Percentiles rank a stretch among this genome's conserved stretches.
These are phyloP conservation scores for Charadrius vociferus DNA, from an alignment of 2,113 vertebrate species.

Conservation along the genomic window DNA sequence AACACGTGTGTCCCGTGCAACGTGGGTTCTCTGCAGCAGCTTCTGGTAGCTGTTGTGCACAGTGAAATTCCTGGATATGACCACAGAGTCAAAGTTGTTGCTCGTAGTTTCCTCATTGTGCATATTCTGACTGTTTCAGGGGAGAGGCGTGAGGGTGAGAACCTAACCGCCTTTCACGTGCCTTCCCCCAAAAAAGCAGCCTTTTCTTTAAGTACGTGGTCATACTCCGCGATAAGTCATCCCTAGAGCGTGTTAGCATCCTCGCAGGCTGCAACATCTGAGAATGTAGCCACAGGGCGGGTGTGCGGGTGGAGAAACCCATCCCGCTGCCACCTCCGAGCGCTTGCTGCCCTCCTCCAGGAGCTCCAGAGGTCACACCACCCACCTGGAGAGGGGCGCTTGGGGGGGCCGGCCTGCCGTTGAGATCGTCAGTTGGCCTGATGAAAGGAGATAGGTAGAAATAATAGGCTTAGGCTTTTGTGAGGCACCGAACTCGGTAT, in stretches of 20 bases:
- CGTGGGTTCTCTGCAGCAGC: not conserved
- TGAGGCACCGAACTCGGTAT: not conserved
- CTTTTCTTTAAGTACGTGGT: not conserved
- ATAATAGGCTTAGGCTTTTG: not conserved
- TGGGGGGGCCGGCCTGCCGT: not conserved
- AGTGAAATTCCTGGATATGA: rapidly evolving
- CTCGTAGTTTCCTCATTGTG: rapidly evolving
- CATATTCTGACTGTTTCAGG: not conserved
- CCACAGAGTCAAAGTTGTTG: not conserved
- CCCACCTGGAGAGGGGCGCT: not conserved
- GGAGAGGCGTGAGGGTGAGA: not conserved
- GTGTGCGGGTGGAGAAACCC: not conserved
- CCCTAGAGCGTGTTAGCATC: not conserved
- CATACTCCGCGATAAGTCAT: rapidly evolving
- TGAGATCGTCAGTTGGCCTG: rapidly evolving
- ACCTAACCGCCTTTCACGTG: not conserved
- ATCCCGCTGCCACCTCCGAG: not conserved
- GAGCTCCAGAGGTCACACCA: not conserved
- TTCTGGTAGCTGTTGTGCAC: not conserved
- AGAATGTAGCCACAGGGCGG: not conserved
- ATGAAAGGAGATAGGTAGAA: not conserved
- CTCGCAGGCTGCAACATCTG: not conserved
- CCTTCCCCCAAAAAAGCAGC: not conserved
- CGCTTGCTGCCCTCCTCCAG: no score
- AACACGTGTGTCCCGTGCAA: rapidly evolving